Evolutionary conservation across 2,113 vertebrate genomes (phyloP).

Genomic region (Thoracochromis brauschi): DNA sequence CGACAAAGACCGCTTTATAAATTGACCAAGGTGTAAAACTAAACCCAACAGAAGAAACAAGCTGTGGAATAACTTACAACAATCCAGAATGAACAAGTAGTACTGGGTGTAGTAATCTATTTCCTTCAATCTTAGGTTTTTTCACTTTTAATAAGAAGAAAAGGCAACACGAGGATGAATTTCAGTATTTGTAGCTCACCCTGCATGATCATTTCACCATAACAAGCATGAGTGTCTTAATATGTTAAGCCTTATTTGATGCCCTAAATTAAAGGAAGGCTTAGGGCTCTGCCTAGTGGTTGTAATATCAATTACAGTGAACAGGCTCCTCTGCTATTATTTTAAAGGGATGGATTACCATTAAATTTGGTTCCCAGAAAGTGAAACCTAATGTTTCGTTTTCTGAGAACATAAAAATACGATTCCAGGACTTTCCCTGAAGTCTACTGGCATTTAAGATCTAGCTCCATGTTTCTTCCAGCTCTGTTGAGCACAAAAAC

Average conservation of each 20-base stretch:
- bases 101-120: not conserved
- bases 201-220: not conserved
- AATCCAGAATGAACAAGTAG: not conserved
- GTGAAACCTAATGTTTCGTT: not conserved
- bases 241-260: not conserved
- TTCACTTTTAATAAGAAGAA: not conserved
- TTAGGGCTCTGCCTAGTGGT: slow-evolving; percentile 54
- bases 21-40: slow-evolving; percentile 2
- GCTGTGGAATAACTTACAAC: not conserved
- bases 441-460: not conserved
- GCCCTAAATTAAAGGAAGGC: not conserved
- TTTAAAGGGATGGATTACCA: not conserved
- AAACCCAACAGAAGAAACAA: not conserved
- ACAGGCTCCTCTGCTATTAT: not conserved
- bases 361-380: not conserved
- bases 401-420: not conserved
- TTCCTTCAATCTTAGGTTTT: not conserved
- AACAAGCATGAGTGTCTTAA: not conserved
- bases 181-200: not conserved
- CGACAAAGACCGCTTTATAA: slow-evolving; percentile 12
- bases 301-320: slow-evolving; percentile 32
- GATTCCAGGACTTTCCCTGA: not conserved
- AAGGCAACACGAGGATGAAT: not conserved
- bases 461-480: not conserved
- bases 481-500: not conserved